phyloP scores from a whole-genome alignment of 2,888 invertebrate genomes.

The Linhomoeus sp. region DNA sequence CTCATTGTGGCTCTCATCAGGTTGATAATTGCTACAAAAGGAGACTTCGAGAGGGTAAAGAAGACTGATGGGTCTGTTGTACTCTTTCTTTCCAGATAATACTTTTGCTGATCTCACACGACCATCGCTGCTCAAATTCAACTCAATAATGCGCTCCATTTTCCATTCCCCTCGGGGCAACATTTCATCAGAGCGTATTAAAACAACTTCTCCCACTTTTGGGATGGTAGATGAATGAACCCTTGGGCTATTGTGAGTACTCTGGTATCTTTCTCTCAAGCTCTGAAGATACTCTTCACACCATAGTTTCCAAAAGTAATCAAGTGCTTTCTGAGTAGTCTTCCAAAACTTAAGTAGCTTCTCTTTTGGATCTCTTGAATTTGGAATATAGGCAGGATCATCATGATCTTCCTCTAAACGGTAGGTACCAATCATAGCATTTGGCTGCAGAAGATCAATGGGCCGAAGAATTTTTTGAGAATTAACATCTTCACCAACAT shows the following conservation, averaged over 20 bases:
- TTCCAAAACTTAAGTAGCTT: background rate
- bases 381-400: background rate
- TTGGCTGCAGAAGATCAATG: background rate
- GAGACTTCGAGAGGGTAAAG: too few species aligned
- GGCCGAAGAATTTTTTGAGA: background rate
- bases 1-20: too few species aligned
- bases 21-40: too few species aligned
- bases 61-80: background rate
- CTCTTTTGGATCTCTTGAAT: background rate
- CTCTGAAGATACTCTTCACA: background rate
- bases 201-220: background rate
- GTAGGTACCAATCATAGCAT: background rate
- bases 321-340: background rate
- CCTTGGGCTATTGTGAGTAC: background rate
- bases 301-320: slow-evolving; percentile 2
- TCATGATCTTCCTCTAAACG: background rate
- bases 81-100: background rate
- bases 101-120: background rate
- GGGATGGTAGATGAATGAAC: background rate
- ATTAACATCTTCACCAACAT: slow-evolving; percentile 3
- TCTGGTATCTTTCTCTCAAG: background rate
- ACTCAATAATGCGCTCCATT: background rate
- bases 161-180: slow-evolving; percentile 1
- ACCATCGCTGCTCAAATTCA: background rate
- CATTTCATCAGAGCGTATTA: background rate